Evolutionary conservation across 2,113 vertebrate genomes (phyloP).

Genomic region (Octodon degus): DNA sequence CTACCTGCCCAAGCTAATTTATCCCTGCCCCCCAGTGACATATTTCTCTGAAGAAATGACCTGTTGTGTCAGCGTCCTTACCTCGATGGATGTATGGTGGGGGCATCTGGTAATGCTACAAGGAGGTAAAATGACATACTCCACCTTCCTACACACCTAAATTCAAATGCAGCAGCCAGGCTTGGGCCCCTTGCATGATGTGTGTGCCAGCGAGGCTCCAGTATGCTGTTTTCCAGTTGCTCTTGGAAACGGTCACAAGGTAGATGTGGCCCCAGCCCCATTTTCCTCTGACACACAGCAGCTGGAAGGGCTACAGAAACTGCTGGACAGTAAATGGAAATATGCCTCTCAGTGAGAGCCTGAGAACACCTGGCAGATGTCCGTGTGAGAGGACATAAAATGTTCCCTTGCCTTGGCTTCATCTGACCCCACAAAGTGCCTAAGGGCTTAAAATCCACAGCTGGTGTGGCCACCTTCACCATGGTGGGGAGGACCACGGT

Average conservation of each 20-base stretch:
- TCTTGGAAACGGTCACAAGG: neutral
- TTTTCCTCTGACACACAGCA: too few species aligned
- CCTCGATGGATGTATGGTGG: rapidly evolving
- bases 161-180: rapidly evolving
- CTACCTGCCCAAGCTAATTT: neutral
- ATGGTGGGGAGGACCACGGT: neutral
- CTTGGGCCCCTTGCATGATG: rapidly evolving
- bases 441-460: neutral
- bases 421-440: rapidly evolving
- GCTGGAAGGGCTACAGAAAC: neutral
- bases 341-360: rapidly evolving
- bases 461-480: neutral
- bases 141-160: neutral
- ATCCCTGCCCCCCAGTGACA: neutral
- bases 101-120: neutral
- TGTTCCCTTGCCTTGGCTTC: neutral
- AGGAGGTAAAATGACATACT: rapidly evolving
- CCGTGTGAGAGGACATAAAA: too few species aligned
- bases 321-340: rapidly evolving
- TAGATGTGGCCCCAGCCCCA: neutral
- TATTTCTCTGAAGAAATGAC: neutral
- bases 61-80: neutral
- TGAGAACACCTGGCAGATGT: neutral
- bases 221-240: neutral
- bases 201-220: rapidly evolving